Base-by-base conservation (phyloP, 2,797 vertebrate species). In the Trematomus bernacchii region DNA sequence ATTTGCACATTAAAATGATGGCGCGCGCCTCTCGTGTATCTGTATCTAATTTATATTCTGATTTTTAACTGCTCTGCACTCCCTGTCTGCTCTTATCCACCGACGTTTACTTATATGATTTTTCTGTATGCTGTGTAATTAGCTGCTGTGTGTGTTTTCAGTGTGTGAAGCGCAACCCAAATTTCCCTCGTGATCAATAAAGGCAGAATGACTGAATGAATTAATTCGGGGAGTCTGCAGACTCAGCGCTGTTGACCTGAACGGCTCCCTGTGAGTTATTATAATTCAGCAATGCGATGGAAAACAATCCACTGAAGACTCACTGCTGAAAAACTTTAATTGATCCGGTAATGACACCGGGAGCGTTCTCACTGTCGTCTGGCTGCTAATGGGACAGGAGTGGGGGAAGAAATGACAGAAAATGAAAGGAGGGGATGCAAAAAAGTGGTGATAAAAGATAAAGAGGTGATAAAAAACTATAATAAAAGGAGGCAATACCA, bases 111-210 rank as follows among this genome's bases (percentile, higher is more conserved):
- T 60, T 21, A 3, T n/a, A 19, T 15, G 52, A 43, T 23, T 3
- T 27, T 8, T 40, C 16, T 23, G 71, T 12, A 51, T 0, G 71
- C 19, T 6, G 42, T 1, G 12, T 4, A 11, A 66, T 63, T 2
- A 67, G 57, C 57, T 0, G 68, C 21, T 7, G 43, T 1, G 27
- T 21, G 15, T 6, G 27, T 52, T 54, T 37, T 57, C 53, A 44
- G 6, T 13, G 14, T 14, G 47, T 1, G 47, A 55, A 57, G 67
- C 33, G 52, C 67, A 69, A 15, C 66, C 33, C 33, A 82, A 78
- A 86, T 90, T 86, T 90, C 88, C 88, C 86, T 37, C 10, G 19
- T 76, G 84, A 67, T 19, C 82, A 16, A 71, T 85, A 79, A 79
- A 48, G 3, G 71, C 73, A 52, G 64, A 78, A 76, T 7, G 79